These are phyloP conservation scores for Atopsyche davidsoni DNA, from an alignment of 1,140 invertebrate genomes.

Conservation along the genomic window DNA sequence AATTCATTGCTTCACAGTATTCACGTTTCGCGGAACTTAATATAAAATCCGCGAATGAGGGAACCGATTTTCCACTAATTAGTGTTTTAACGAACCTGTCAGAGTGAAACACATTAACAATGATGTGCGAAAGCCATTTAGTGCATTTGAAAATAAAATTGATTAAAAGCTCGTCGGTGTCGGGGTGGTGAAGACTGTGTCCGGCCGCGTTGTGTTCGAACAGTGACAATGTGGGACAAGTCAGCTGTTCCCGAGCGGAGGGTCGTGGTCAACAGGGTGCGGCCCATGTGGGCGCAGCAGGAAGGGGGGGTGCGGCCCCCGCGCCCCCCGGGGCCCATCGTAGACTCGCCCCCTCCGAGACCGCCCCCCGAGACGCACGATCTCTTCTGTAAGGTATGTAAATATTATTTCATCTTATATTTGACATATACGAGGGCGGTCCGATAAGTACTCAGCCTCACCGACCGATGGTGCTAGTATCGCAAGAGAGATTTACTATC, in stretches of 20 bases:
- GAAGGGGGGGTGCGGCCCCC: slow-evolving; percentile 39
- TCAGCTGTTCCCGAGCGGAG: slow-evolving; percentile 38
- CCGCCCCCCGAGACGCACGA: slow-evolving; percentile 46
- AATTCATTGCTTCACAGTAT: no score
- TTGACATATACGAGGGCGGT: not conserved
- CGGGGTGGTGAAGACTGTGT: no score
- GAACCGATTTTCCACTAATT: no score
- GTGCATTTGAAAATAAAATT: no score
- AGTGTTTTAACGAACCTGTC: no score
- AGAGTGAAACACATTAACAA: no score
- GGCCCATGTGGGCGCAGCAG: slow-evolving; percentile 42
- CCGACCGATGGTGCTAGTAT: not conserved
- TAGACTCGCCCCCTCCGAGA: slow-evolving; percentile 39
- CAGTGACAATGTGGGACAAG: slow-evolving; percentile 41
- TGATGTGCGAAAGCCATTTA: no score
- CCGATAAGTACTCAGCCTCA: not conserved
- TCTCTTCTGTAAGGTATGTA: slow-evolving; percentile 50
- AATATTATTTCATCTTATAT: slow-evolving; percentile 7
- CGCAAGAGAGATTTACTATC: no score
- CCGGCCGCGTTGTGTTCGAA: no score
- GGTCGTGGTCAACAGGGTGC: slow-evolving; percentile 41
- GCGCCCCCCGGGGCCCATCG: slow-evolving; percentile 38
- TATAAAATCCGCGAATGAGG: no score
- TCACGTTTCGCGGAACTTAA: no score
- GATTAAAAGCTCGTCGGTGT: no score